Conservation (phyloP, 2,113 vertebrate genomes). For the Salvator merianae region DNA sequence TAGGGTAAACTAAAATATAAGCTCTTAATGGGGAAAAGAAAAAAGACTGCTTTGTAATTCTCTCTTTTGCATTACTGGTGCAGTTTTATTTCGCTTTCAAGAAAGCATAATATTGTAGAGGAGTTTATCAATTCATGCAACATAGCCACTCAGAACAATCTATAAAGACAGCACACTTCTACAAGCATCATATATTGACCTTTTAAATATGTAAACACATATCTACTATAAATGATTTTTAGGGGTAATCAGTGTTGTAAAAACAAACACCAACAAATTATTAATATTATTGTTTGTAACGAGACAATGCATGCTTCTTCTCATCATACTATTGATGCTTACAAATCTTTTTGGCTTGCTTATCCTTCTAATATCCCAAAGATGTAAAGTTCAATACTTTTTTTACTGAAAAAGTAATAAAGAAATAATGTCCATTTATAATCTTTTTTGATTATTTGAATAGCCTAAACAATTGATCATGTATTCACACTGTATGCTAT, state of each 20-base stretch:
- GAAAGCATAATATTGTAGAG: neutral
- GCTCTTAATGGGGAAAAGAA: conserved; percentile 12
- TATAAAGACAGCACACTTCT: neutral
- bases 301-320: neutral
- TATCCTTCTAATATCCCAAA: neutral
- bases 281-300: neutral
- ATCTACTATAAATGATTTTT: neutral
- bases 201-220: conserved; percentile 1
- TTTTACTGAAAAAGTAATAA: neutral
- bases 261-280: neutral
- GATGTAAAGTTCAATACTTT: neutral
- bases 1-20: conserved; percentile 41
- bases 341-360: neutral
- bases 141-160: neutral
- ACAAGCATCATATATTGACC: neutral
- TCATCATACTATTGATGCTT: conserved; percentile 1
- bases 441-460: neutral
- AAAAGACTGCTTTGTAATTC: accelerated
- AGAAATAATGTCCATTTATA: conserved; percentile 21
- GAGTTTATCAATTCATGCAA: neutral
- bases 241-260: neutral
- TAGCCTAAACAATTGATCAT: neutral
- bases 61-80: conserved; percentile 2
- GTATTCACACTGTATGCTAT: neutral
- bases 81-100: neutral